phyloP scores from a whole-genome alignment of 2,888 invertebrate genomes.

The Drosophila koepferae region DNA sequence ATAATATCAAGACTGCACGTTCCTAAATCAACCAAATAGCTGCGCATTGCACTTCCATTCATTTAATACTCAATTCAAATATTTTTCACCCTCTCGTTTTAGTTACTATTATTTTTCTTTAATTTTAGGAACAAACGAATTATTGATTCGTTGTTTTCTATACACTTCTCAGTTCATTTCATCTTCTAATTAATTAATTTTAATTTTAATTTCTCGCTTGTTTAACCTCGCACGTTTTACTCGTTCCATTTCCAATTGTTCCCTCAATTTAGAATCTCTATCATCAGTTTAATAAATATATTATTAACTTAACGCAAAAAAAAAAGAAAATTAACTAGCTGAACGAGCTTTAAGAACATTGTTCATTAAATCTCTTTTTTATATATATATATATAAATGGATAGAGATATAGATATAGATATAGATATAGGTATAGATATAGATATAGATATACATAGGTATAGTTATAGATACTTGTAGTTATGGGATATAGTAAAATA shows the following conservation, averaged over 20 bases:
- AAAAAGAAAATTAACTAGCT: background rate
- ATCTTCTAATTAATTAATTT: too few relatives aligned
- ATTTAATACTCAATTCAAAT: background rate
- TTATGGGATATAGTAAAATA: conserved; percentile 21
- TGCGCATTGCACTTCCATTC: background rate
- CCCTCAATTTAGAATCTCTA: background rate
- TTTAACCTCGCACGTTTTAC: background rate
- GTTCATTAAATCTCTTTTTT: background rate
- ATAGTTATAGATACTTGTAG: conserved; percentile 18
- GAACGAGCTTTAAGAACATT: background rate
- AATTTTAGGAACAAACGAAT: background rate
- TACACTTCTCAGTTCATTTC: background rate
- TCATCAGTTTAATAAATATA: background rate
- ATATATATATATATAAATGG: background rate
- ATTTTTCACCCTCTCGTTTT: background rate
- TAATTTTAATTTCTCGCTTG: background rate
- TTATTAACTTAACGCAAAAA: background rate
- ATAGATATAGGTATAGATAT: too few relatives aligned
- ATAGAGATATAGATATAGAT: conserved; percentile 2
- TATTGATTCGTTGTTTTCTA: background rate
- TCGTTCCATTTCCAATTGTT: conserved; percentile 1
- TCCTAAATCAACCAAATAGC: conserved; percentile 8
- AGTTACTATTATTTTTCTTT: background rate
- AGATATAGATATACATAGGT: background rate
- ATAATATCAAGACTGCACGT: background rate